Base-by-base conservation (phyloP, 2,797 vertebrate genomes). In the Eidolon dupreanum region DNA sequence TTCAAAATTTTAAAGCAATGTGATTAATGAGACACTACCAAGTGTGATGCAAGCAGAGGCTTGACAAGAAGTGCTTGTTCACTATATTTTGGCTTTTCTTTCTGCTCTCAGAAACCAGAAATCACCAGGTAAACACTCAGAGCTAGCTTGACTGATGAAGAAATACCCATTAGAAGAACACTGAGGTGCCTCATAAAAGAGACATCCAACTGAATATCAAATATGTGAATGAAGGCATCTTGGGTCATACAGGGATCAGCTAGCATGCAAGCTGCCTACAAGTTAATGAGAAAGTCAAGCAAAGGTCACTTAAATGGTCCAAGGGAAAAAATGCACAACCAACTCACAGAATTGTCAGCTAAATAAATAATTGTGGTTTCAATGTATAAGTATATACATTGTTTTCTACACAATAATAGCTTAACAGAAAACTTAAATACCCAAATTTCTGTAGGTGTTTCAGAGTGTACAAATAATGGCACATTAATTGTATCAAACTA, bases 1-100 rank as follows among this genome's bases (percentile, higher is more conserved):
- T 55, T 61, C 28, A 70, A 26, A 84, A 5, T 77, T 57, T 90
- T 59, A 51, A 83, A 77, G 41, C 26, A 59, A 28, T 51, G 26
- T 68, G 36, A 78, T 83, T 93, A 74, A 70, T 93, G 79, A 88
- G 19, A 81, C 2, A 66, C 81, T 71, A 81, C 38, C 31, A 91
- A 66, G 36, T 85, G 36, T 63, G 24, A 51, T 75, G 46, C 4
- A 85, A 73, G 3, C 12, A 74, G 51, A 85, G 5, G 19, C 16
- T 70, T 88, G 59, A 73, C 31, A 65, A 66, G 15, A 78, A 79
- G 24, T 38, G 22, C 36, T 43, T 73, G 38, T 74, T 26, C 43
- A 26, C 53, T 82, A 75, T 77, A 65, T 73, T 46, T 61, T 77
- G 31, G 26, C 51, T 71, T 66, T 71, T 55, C 79, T 59, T 53